Evolutionary conservation across 2,113 vertebrate species (phyloP).

Genomic region (Mus pahari): DNA sequence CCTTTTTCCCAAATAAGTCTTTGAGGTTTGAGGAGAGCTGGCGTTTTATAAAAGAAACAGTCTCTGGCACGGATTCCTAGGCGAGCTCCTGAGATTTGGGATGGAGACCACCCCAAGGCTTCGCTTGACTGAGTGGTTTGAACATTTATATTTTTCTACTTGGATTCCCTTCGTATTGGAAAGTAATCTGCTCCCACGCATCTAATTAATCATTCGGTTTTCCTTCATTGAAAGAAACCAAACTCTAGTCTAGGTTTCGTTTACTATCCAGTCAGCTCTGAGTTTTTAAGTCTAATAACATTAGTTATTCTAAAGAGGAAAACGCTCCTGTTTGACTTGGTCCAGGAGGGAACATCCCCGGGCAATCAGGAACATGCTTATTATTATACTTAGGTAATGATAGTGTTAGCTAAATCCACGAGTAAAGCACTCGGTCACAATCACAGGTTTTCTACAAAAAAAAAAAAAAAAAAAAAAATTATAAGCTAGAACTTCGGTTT

Average conservation of each 20-base stretch:
- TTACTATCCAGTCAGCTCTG: slow-evolving; percentile 32
- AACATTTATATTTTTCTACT: slow-evolving; percentile 76
- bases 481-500: slow-evolving; percentile 63
- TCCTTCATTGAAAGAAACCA: slow-evolving; percentile 59
- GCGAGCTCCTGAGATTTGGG: slow-evolving; percentile 70
- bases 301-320: slow-evolving; percentile 20
- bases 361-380: background rate
- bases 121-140: slow-evolving; percentile 74
- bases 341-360: slow-evolving; percentile 30
- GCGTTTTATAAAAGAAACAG: slow-evolving; percentile 78
- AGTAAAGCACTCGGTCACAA: slow-evolving; percentile 69
- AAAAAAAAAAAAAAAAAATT: slow-evolving; percentile 73
- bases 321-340: background rate
- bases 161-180: slow-evolving; percentile 65
- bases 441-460: slow-evolving; percentile 64
- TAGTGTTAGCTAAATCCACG: slow-evolving; percentile 51
- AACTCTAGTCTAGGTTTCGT: slow-evolving; percentile 65
- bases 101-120: slow-evolving; percentile 79
- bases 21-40: slow-evolving; percentile 70
- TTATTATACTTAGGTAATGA: slow-evolving; percentile 76
- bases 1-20: slow-evolving; percentile 62
- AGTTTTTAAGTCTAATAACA: slow-evolving; percentile 51
- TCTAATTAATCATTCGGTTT: slow-evolving; percentile 74
- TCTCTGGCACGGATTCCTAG: slow-evolving; percentile 68
- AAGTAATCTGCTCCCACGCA: slow-evolving; percentile 71